These are phyloP conservation scores for Micromesistius poutassou DNA, from an alignment of 2,797 vertebrate species.

Conservation along the genomic window DNA sequence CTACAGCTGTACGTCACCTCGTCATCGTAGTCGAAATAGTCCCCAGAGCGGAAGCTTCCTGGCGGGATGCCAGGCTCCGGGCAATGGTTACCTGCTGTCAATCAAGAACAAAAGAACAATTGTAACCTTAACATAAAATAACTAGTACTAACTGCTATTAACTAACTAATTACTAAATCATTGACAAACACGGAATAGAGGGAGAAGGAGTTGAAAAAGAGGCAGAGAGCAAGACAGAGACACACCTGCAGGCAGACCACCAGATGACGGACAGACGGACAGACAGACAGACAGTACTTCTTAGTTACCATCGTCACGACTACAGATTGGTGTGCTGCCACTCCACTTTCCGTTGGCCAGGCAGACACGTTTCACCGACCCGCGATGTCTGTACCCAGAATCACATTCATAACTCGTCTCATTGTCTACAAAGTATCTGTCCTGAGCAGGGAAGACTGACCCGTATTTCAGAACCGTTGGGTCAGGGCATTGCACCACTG, in stretches of 20 bases:
- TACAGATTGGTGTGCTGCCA: conserved; percentile 66
- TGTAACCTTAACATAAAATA: neutral
- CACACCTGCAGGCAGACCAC: neutral
- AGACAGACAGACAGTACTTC: neutral
- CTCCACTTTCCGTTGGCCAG: conserved; percentile 69
- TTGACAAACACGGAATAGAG: neutral
- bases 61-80: conserved; percentile 65
- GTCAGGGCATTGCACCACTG: conserved; percentile 66
- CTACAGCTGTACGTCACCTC: conserved; percentile 57
- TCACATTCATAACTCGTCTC: conserved; percentile 60
- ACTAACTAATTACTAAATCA: neutral
- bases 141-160: no score
- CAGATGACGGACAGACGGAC: neutral
- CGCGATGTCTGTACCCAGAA: conserved; percentile 53
- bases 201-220: neutral
- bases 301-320: conserved; percentile 54
- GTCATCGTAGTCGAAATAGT: conserved; percentile 48
- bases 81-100: conserved; percentile 45
- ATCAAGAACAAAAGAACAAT: neutral
- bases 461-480: conserved; percentile 56
- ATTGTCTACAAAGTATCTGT: conserved; percentile 55
- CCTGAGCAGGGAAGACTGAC: conserved; percentile 39
- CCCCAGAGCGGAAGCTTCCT: conserved; percentile 48
- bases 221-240: neutral
- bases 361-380: conserved; percentile 57